A percentile compares a stretch with the other conserved stretches of the same genome.
Conservation (phyloP, 2,888 invertebrate genomes). For the Tipula unca region DNA sequence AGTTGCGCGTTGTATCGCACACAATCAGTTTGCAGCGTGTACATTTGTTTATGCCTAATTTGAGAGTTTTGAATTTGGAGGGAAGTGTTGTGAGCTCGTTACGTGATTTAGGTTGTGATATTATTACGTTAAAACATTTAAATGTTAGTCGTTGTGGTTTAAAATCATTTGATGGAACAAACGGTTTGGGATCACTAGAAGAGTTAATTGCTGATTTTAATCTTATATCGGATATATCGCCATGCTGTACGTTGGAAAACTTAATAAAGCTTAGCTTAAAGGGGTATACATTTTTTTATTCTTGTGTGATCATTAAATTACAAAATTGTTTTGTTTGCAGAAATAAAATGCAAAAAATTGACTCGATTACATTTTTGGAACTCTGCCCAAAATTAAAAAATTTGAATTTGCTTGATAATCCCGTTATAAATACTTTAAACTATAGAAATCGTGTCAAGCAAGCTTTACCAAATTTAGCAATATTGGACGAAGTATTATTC, state of each 20-base stretch:
- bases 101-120: conserved; percentile 58
- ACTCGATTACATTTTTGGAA: conserved; percentile 36
- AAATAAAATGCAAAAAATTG: conserved; percentile 37
- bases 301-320: not conserved
- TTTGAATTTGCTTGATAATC: conserved; percentile 46
- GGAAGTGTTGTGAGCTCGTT: conserved; percentile 59
- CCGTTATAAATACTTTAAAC: conserved; percentile 34
- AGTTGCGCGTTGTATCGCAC: conserved; percentile 55
- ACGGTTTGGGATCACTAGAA: conserved; percentile 51
- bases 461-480: conserved; percentile 37
- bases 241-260: conserved; percentile 48
- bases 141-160: conserved; percentile 57
- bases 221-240: conserved; percentile 51
- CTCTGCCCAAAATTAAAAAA: conserved; percentile 46
- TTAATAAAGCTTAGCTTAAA: conserved; percentile 43
- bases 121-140: conserved; percentile 44
- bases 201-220: conserved; percentile 57
- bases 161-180: conserved; percentile 57
- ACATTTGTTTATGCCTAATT: conserved; percentile 51
- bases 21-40: conserved; percentile 56
- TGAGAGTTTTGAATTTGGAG: conserved; percentile 53
- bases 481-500: conserved; percentile 39
- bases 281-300: conserved; percentile 31
- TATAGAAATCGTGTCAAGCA: conserved; percentile 38
- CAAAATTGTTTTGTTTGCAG: conserved; percentile 19